These are phyloP conservation scores for Galeopterus variegatus DNA, from an alignment of 2,113 vertebrate species.

Conservation along the genomic window DNA sequence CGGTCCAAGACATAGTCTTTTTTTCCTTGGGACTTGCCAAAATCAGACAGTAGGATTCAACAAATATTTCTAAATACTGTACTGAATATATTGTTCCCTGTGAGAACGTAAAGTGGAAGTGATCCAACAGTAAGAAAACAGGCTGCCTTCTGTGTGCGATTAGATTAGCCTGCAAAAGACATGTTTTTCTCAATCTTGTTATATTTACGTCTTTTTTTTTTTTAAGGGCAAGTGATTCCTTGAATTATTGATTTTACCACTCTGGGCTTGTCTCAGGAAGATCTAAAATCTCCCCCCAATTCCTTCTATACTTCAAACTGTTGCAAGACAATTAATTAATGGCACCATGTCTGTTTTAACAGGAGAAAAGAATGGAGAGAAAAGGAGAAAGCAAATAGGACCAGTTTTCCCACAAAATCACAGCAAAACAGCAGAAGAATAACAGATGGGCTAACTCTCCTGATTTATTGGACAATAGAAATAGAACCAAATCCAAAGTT, in stretches of 20 bases:
- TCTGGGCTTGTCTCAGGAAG: constrained; percentile 9
- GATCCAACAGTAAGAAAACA: constrained; percentile 72
- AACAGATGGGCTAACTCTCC: not conserved
- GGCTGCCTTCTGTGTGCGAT: constrained; percentile 74
- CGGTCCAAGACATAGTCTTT: constrained; percentile 78
- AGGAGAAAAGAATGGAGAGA: not conserved
- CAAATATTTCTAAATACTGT: constrained; percentile 83
- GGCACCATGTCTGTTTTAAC: not conserved
- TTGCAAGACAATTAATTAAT: constrained; percentile 11
- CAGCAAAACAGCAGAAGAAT: not conserved
- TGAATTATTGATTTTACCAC: constrained; percentile 71
- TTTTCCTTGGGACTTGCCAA: constrained; percentile 83
- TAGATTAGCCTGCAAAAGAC: constrained; percentile 79
- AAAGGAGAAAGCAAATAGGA: not conserved
- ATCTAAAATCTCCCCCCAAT: not conserved
- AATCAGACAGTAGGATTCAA: constrained; percentile 85
- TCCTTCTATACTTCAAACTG: not conserved
- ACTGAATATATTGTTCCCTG: constrained; percentile 84
- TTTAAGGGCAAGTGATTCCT: constrained; percentile 66
- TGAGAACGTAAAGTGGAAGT: constrained; percentile 79
- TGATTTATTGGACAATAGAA: not conserved
- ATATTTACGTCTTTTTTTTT: constrained; percentile 39
- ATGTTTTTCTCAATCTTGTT: constrained; percentile 62
- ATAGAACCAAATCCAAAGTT: not conserved
- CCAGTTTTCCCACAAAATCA: constrained; percentile 62